Evolutionary conservation across 2,797 vertebrate genomes (phyloP).

Genomic region (Tachyglossus aculeatus): DNA sequence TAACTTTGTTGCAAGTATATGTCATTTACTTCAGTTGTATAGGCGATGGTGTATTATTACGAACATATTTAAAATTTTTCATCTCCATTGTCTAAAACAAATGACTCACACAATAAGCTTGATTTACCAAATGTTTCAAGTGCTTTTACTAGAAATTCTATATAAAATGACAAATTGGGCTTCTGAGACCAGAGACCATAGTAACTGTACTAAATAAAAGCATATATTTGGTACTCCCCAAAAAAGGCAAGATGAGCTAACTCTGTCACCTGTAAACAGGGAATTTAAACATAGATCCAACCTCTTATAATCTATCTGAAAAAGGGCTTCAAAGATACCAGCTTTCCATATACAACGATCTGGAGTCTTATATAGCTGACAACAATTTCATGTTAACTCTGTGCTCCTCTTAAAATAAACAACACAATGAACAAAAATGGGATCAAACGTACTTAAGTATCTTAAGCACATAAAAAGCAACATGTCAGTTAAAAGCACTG

Average conservation of each 20-base stretch:
- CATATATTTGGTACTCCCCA: no score
- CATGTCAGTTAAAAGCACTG: not conserved
- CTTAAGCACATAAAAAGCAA: not conserved
- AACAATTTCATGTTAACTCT: not conserved
- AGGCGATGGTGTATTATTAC: no score
- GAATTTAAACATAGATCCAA: not conserved
- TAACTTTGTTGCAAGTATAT: no score
- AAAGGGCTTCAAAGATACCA: not conserved
- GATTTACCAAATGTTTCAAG: no score
- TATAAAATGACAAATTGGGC: no score
- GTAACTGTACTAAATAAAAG: no score
- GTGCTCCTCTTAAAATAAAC: conserved; percentile 10
- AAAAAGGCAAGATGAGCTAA: not conserved
- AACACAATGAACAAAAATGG: not conserved
- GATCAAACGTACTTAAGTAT: conserved; percentile 3
- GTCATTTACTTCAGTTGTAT: no score
- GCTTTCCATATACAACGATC: not conserved
- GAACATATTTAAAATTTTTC: no score
- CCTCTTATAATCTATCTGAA: not conserved
- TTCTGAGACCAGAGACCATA: no score
- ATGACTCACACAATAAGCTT: no score
- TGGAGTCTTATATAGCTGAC: not conserved
- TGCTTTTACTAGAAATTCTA: no score
- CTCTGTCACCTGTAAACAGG: not conserved
- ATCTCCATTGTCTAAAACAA: no score